These are phyloP conservation scores for Drosophila tristis DNA, from an alignment of 1,140 invertebrate species.

Conservation along the genomic window DNA sequence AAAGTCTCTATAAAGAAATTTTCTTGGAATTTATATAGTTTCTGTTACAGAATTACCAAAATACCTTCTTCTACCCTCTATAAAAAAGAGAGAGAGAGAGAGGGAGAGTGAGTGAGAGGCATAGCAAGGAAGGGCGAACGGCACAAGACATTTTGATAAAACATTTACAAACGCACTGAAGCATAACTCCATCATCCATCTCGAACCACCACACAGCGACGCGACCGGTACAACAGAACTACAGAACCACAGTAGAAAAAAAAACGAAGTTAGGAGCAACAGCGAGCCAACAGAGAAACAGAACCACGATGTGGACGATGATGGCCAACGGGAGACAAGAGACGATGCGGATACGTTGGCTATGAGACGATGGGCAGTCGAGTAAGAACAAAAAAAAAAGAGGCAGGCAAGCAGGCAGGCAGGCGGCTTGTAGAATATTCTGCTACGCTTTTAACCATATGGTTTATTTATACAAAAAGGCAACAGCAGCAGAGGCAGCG, in stretches of 20 bases:
- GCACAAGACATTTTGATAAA: conserved; percentile 81
- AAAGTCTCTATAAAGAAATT: no score
- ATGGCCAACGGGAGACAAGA: conserved; percentile 20
- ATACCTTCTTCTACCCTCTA: no score
- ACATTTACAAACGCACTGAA: conserved; percentile 81
- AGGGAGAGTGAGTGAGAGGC: neutral
- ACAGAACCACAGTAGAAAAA: conserved; percentile 50
- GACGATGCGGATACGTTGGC: conserved; percentile 11
- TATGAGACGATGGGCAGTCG: conserved; percentile 36
- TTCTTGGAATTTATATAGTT: no score
- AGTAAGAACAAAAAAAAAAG: conserved; percentile 39
- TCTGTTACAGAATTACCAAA: no score
- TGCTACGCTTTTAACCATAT: conserved; percentile 82
- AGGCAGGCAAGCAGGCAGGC: conserved; percentile 12
- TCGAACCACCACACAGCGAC: conserved; percentile 18
- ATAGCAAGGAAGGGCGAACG: conserved; percentile 41
- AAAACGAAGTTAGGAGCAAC: conserved; percentile 20
- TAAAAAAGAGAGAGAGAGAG: conserved; percentile 12
- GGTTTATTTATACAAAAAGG: conserved; percentile 79
- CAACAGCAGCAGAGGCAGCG: conserved; percentile 27
- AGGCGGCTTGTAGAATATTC: conserved; percentile 62
- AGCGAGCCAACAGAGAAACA: conserved; percentile 38
- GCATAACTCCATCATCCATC: conserved; percentile 65
- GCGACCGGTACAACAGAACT: conserved; percentile 17
- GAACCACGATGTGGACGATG: conserved; percentile 18